Conservation (phyloP, 2,888 invertebrate species). For the Darwinula stevensoni region DNA sequence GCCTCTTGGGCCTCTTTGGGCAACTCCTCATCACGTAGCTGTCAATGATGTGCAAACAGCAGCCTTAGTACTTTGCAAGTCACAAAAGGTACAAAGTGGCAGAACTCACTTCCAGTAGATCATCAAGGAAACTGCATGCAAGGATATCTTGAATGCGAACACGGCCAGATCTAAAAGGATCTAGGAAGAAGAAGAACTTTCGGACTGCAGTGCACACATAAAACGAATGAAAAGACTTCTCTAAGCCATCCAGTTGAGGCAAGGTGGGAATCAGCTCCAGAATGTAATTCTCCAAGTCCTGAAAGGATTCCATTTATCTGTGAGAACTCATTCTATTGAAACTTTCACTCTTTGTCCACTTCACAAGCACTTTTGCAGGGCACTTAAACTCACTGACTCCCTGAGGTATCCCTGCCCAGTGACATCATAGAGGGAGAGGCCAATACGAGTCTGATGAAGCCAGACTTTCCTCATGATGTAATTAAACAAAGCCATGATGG, state of each 20-base stretch:
- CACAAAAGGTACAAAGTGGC: conserved; percentile 1
- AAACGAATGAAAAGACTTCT: conserved; percentile 77
- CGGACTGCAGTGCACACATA: conserved; percentile 85
- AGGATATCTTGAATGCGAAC: conserved; percentile 72
- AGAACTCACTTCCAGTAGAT: conserved; percentile 32
- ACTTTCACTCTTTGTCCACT: neutral
- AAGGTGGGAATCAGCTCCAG: conserved; percentile 71
- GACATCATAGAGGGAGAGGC: conserved; percentile 68
- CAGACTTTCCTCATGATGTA: conserved; percentile 85
- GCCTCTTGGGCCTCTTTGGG: conserved; percentile 55
- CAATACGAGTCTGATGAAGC: conserved; percentile 78
- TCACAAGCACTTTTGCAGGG: neutral
- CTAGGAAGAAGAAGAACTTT: conserved; percentile 85
- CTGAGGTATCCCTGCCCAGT: conserved; percentile 67
- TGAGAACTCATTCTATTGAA: too few relatives aligned
- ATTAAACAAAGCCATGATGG: conserved; percentile 68
- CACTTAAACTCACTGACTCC: conserved; percentile 36
- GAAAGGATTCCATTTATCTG: too few relatives aligned
- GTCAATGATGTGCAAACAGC: conserved; percentile 7
- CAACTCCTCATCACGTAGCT: conserved; percentile 50
- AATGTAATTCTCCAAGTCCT: conserved; percentile 86
- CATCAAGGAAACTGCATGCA: conserved; percentile 68
- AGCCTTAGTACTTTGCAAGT: neutral
- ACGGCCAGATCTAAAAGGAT: conserved; percentile 55
- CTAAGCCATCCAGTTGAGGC: conserved; percentile 59